These are phyloP conservation scores for Agonopterix subpropinquella DNA, from an alignment of 2,888 invertebrate genomes.

Conservation along the genomic window DNA sequence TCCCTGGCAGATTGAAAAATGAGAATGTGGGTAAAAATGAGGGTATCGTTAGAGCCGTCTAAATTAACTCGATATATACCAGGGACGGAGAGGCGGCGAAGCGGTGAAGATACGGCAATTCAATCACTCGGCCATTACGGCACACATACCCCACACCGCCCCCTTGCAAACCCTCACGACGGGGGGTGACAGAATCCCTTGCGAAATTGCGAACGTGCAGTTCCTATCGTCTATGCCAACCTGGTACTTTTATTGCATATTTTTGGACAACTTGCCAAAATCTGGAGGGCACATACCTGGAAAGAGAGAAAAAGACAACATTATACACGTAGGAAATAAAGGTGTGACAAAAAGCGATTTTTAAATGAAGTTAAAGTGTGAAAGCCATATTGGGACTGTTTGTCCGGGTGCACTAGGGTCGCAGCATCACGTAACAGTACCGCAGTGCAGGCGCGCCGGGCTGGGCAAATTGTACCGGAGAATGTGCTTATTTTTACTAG, in stretches of 20 bases:
- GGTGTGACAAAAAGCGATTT: not conserved
- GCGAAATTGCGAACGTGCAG: conserved; percentile 44
- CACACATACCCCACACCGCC: conserved; percentile 28
- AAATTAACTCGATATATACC: conserved; percentile 54
- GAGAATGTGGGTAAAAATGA: not conserved
- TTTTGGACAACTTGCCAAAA: conserved; percentile 18
- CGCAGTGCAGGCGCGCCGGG: conserved; percentile 49
- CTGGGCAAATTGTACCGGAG: conserved; percentile 6
- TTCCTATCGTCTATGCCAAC: conserved; percentile 31
- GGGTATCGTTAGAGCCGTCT: conserved; percentile 25
- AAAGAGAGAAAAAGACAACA: conserved; percentile 20
- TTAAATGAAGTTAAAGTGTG: not conserved
- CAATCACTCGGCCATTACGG: conserved; percentile 57
- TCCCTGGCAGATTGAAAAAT: conserved; percentile 1
- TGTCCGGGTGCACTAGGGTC: conserved; percentile 11
- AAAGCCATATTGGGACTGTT: no score
- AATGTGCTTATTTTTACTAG: conserved; percentile 7
- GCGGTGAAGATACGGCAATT: conserved; percentile 56
- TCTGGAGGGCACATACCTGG: conserved; percentile 36
- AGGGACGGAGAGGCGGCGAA: conserved; percentile 42
- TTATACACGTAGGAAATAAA: no score
- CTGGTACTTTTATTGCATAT: conserved; percentile 56
- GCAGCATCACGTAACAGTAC: conserved; percentile 57
- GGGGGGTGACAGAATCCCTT: conserved; percentile 26
- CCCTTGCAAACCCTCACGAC: conserved; percentile 14